phyloP scores from a whole-genome alignment of 1,140 invertebrate species.

The Drosophila grimshawi region DNA sequence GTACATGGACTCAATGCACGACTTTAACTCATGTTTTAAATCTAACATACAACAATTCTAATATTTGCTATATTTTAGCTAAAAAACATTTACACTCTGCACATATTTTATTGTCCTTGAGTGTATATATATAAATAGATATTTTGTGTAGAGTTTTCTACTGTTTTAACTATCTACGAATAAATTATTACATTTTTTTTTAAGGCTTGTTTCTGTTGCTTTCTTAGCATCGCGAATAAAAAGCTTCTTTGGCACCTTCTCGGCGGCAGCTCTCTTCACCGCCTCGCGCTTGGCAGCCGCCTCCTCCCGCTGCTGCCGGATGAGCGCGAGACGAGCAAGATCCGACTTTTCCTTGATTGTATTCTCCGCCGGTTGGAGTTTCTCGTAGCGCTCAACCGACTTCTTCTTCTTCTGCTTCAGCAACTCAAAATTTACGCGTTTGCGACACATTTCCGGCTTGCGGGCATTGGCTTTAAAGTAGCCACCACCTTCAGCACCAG shows the following conservation, averaged over 20 bases:
- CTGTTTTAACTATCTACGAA: too few species aligned
- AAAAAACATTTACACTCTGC: too few species aligned
- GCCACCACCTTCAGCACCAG: not conserved
- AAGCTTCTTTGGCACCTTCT: conserved; percentile 38
- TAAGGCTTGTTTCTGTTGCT: not conserved
- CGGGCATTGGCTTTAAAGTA: not conserved
- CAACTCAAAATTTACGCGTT: conserved; percentile 96
- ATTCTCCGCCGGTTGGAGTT: conserved; percentile 96
- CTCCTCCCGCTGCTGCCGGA: conserved; percentile 96
- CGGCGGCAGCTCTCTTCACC: conserved; percentile 88
- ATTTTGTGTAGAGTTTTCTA: too few species aligned
- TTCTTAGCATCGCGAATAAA: not conserved
- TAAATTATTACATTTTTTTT: too few species aligned
- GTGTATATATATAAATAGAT: too few species aligned
- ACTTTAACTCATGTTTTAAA: too few species aligned
- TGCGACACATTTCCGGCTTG: conserved; percentile 91
- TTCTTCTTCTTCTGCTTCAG: conserved; percentile 85
- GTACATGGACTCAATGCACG: too few species aligned
- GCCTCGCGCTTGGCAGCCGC: conserved; percentile 95
- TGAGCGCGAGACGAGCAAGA: conserved; percentile 94
- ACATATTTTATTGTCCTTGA: too few species aligned
- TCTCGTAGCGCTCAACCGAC: conserved; percentile 94
- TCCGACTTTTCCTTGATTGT: conserved; percentile 98
- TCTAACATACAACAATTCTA: too few species aligned
- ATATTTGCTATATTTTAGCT: too few species aligned